Evolutionary conservation across 2,113 vertebrate species (phyloP).

Genomic region (Calypte anna): DNA sequence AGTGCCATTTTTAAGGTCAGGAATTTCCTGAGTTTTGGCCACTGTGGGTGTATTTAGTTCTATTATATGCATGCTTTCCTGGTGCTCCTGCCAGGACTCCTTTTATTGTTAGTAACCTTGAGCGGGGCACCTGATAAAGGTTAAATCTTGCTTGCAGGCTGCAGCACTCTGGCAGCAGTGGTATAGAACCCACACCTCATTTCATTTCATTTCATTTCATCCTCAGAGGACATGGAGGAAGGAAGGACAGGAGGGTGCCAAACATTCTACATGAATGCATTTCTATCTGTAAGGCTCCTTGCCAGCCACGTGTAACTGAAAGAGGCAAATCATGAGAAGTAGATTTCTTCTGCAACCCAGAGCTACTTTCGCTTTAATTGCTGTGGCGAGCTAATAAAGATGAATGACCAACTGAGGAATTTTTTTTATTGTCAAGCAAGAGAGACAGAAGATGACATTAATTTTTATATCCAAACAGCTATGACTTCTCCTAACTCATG

Average conservation of each 20-base stretch:
- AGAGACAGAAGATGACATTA: neutral
- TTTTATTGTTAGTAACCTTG: slow-evolving; percentile 10
- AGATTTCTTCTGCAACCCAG: neutral
- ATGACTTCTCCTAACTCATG: neutral
- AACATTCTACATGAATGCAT: neutral
- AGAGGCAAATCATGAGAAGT: neutral
- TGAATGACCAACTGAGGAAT: neutral
- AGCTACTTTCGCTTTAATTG: neutral
- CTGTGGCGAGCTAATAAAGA: neutral
- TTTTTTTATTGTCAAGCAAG: neutral
- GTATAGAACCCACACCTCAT: neutral
- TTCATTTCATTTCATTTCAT: neutral
- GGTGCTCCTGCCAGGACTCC: neutral
- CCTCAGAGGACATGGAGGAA: neutral
- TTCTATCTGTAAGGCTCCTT: neutral
- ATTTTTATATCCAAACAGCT: neutral
- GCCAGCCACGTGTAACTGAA: neutral
- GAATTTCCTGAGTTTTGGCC: slow-evolving; percentile 53
- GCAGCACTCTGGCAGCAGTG: neutral
- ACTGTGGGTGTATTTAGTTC: slow-evolving; percentile 13
- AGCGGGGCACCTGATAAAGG: neutral
- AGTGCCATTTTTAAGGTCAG: slow-evolving; percentile 24
- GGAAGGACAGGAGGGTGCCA: neutral
- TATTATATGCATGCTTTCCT: neutral
- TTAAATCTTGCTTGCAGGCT: neutral